Percentiles rank a stretch among this genome's conserved stretches.
Evolutionary conservation across 2,113 vertebrate genomes (phyloP).

Genomic region (Cyanoramphus novaezelandiae): DNA sequence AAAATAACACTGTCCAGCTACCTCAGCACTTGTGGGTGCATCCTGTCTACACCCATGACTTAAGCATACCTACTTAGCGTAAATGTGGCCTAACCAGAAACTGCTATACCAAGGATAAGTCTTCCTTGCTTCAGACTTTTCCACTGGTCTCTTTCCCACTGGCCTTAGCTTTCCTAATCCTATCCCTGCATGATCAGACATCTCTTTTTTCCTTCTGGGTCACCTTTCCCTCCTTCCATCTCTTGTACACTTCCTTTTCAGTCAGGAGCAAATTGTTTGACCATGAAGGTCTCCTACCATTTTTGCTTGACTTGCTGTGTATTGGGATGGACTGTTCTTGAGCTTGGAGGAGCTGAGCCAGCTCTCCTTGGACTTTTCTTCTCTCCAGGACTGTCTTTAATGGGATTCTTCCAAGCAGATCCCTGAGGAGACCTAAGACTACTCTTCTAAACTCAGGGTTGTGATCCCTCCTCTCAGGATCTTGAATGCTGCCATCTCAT

Average conservation of each 20-base stretch:
- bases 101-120: neutral
- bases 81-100: neutral
- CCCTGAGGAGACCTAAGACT: neutral
- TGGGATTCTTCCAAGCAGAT: neutral
- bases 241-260: neutral
- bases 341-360: neutral
- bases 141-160: neutral
- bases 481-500: neutral
- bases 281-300: accelerated
- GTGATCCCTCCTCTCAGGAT: neutral
- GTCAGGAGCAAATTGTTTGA: neutral
- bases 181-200: neutral
- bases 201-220: neutral
- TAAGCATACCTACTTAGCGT: neutral
- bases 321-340: neutral
- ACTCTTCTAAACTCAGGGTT: neutral
- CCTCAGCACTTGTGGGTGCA: neutral
- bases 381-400: neutral
- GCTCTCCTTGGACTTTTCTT: neutral
- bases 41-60: neutral
- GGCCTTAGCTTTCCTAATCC: neutral
- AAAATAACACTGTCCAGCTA: neutral
- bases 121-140: neutral
- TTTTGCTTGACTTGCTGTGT: neutral
- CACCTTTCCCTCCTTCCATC: neutral